Evolutionary conservation across 2,113 vertebrate species (phyloP).

Genomic region (Perca flavescens): DNA sequence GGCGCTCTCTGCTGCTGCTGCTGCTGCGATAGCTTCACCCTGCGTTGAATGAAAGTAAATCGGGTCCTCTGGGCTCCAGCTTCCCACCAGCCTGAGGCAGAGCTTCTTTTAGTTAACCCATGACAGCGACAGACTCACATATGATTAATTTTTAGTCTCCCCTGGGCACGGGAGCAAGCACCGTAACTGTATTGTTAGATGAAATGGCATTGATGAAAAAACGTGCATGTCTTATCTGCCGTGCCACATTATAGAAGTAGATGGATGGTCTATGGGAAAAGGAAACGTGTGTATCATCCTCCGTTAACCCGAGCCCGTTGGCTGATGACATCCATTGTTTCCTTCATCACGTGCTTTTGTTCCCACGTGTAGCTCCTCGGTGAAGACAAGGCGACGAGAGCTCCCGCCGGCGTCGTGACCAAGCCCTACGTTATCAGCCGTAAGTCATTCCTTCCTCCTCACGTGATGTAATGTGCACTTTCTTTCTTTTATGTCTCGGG

Average conservation of each 20-base stretch:
- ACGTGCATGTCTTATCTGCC: neutral
- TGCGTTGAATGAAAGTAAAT: neutral
- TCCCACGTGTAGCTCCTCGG: slow-evolving; percentile 42
- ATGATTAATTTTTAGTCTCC: neutral
- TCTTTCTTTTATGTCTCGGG: neutral
- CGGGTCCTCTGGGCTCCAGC: neutral
- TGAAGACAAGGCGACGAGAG: neutral
- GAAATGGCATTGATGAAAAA: neutral
- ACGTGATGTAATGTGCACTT: neutral
- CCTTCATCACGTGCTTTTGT: slow-evolving; percentile 7
- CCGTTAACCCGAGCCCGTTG: neutral
- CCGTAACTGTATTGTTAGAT: neutral
- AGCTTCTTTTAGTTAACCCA: neutral
- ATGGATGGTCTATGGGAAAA: neutral
- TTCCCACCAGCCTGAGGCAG: neutral
- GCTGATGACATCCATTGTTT: neutral
- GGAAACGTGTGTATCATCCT: neutral
- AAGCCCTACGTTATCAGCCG: slow-evolving; percentile 83
- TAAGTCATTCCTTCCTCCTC: slow-evolving; percentile 48
- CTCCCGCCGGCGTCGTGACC: slow-evolving; percentile 21
- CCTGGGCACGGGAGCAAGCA: neutral
- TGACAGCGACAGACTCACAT: neutral
- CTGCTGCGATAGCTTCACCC: neutral
- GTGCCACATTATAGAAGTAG: neutral
- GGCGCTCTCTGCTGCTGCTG: neutral